phyloP scores from a whole-genome alignment of 2,797 vertebrate genomes.

The Clamator glandarius region DNA sequence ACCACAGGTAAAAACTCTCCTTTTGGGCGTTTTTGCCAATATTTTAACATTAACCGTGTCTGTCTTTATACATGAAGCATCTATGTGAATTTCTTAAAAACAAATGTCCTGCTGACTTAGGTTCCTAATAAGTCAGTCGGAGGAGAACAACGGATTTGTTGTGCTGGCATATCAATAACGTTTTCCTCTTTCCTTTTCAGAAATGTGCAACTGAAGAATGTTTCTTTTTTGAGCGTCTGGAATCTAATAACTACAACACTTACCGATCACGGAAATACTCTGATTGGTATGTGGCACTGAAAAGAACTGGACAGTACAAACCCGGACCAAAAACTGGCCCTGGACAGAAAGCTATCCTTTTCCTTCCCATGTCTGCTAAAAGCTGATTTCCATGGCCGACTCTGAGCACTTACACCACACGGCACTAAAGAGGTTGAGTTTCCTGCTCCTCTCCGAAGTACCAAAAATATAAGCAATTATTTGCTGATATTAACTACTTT shows the following conservation, averaged over 20 bases:
- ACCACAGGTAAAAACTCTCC: neutral
- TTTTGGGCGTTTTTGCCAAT: no score
- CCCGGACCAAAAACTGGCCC: conserved; percentile 91
- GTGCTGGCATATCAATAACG: neutral
- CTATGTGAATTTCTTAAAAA: neutral
- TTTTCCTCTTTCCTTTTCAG: conserved; percentile 74
- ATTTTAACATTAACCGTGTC: neutral
- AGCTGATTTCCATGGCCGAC: conserved; percentile 74
- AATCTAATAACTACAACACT: conserved; percentile 99
- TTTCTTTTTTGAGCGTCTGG: conserved; percentile 93
- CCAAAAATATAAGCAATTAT: conserved; percentile 31
- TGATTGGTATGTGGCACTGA: conserved; percentile 96
- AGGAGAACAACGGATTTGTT: neutral
- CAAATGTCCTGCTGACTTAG: neutral
- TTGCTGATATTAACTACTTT: conserved; percentile 40
- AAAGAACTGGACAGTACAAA: conserved; percentile 96
- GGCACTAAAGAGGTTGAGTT: neutral
- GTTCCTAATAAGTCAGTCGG: neutral
- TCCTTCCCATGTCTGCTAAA: conserved; percentile 96
- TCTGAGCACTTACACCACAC: neutral
- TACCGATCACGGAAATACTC: conserved; percentile 95
- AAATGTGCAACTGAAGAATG: conserved; percentile 95
- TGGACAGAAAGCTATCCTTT: conserved; percentile 98
- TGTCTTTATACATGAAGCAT: neutral
- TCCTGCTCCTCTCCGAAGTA: neutral